phyloP scores from a whole-genome alignment of 2,113 vertebrate species.

The Amazona vittata region DNA sequence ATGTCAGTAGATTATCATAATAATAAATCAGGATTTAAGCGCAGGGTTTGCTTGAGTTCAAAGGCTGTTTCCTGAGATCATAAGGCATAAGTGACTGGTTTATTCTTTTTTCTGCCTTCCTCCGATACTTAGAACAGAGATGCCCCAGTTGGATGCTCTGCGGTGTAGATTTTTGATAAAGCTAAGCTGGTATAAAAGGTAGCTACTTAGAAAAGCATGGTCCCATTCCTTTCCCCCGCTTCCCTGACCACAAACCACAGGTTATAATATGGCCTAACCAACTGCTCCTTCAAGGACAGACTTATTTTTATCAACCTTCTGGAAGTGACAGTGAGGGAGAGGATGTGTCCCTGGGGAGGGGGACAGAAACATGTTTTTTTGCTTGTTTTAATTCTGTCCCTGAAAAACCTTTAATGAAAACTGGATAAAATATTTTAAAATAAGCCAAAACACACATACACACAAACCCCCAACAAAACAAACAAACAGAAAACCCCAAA shows the following conservation, averaged over 20 bases:
- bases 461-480: background rate
- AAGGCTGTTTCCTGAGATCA: background rate
- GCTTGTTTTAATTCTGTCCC: background rate
- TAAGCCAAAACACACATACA: background rate
- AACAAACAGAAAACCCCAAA: background rate
- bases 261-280: background rate
- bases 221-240: background rate
- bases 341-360: background rate
- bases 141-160: background rate
- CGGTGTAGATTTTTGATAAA: background rate
- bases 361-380: background rate
- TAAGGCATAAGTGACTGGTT: background rate
- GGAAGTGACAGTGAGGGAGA: background rate
- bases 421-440: background rate
- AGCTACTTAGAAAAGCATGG: background rate
- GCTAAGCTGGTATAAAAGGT: background rate
- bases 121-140: background rate
- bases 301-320: background rate
- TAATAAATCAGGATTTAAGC: background rate
- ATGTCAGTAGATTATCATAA: background rate
- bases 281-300: background rate
- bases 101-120: background rate
- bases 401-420: background rate
- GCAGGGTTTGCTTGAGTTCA: background rate
- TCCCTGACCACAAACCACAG: accelerated